Base-by-base conservation (phyloP, 1,140 invertebrate species). In the Fopius arisanus region DNA sequence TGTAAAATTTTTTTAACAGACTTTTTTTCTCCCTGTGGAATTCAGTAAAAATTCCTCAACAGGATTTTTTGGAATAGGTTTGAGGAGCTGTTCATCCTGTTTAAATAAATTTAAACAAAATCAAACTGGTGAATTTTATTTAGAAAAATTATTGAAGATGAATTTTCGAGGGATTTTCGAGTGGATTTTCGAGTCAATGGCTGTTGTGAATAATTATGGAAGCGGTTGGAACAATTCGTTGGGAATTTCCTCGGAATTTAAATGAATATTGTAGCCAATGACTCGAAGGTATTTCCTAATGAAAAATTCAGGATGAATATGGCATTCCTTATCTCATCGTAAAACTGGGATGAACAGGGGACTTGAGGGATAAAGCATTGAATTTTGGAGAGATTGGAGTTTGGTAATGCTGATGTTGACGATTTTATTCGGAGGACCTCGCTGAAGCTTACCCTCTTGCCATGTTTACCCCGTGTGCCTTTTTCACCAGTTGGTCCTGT, bases 401-500 rank as follows among this genome's bases (percentile, higher is more conserved):
- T 54, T 40, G 66, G 40, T 62, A 72, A 67, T 28, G n/a, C 37
- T 72, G 67, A 72, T 70, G 33, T 68, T 68, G 71, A 41, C 33
- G 62, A 66, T 29, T 65, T 70, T 74, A 75, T 81, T 81, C 79
- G 84, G 84, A 87, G 85, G 85, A 87, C 84, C 84, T 86, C 79
- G 84, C 77, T 87, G 84, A 86, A 84, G 85, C 92, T 94, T 94
- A 95, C 95, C 94, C 93, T 90, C 89, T 94, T 95, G 88, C 94
- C 95, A 87, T 92, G 92, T 80, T 95, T 94, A 84, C 95, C 95
- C 82, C 94, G 90, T 75, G 91, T 88, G 80, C 95, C 95, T 85
- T 92, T 93, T 78, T 94, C 93, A 73, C 94, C 94, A 79, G 91
- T 88, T 78, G 89, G 89, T 80, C 94, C 95, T 76, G 92, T 90